Percentiles rank a stretch among this genome's conserved stretches.
Evolutionary conservation across 2,888 invertebrate genomes (phyloP).

Genomic region (Scelioninae gen. 1): DNA sequence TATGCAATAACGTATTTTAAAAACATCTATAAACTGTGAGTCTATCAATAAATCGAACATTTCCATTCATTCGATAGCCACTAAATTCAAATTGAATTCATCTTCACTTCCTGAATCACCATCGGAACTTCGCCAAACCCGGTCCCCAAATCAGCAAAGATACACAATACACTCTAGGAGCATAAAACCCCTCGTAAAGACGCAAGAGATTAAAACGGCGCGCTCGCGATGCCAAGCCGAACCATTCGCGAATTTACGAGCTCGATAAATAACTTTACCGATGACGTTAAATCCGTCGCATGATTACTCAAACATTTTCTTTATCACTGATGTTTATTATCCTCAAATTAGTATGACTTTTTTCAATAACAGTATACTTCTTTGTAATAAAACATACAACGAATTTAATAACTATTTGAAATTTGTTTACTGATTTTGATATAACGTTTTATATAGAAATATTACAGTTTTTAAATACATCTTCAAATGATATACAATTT

Average conservation of each 20-base stretch:
- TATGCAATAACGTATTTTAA: no score
- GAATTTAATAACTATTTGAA: no score
- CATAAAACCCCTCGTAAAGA: conserved; percentile 82
- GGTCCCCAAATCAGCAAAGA: conserved; percentile 3
- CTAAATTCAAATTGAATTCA: neutral
- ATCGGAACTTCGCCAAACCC: neutral
- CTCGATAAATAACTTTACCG: conserved; percentile 83
- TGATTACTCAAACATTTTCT: conserved; percentile 43
- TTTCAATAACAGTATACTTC: neutral
- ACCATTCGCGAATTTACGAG: conserved; percentile 82
- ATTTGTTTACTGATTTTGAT: no score
- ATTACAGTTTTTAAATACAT: no score
- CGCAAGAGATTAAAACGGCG: conserved; percentile 81
- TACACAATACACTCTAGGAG: conserved; percentile 57
- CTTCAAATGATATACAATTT: no score
- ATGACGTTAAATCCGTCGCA: conserved; percentile 80
- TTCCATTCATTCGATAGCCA: neutral
- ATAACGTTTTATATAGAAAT: no score
- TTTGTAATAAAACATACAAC: no score
- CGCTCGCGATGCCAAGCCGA: conserved; percentile 73
- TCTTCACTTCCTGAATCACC: no score
- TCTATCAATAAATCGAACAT: no score
- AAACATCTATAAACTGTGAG: no score
- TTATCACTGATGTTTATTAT: neutral
- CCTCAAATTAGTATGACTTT: neutral